A percentile compares a stretch with the other conserved stretches of the same genome.
These are phyloP conservation scores for Pterophyllum scalare DNA, from an alignment of 2,113 vertebrate species.

Conservation along the genomic window DNA sequence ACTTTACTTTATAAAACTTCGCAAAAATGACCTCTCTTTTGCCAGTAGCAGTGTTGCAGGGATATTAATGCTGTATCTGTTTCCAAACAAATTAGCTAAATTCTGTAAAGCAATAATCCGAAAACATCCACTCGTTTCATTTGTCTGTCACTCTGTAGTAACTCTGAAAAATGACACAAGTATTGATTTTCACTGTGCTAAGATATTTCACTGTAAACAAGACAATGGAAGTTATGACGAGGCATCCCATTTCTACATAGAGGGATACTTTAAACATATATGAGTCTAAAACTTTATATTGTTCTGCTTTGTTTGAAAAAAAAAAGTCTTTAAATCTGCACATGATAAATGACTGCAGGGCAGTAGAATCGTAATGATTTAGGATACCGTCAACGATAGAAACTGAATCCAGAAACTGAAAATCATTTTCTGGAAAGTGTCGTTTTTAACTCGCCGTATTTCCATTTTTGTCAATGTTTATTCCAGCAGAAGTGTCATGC, in stretches of 20 bases:
- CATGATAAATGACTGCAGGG: not conserved
- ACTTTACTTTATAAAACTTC: slow-evolving; percentile 17
- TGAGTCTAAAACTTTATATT: not conserved
- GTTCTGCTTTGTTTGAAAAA: not conserved
- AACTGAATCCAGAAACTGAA: not conserved
- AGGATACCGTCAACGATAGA: not conserved
- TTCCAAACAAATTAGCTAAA: slow-evolving; percentile 50
- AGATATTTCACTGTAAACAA: not conserved
- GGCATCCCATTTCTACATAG: not conserved
- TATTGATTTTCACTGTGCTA: not conserved
- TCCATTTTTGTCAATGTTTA: not conserved
- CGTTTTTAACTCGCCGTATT: not conserved
- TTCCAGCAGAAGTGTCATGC: slow-evolving; percentile 2
- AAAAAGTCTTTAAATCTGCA: not conserved
- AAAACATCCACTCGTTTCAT: slow-evolving; percentile 26
- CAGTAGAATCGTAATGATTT: no score
- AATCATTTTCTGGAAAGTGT: not conserved
- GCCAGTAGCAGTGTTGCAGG: slow-evolving; percentile 67
- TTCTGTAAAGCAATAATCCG: slow-evolving; percentile 79
- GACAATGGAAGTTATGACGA: not conserved
- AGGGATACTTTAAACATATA: not conserved
- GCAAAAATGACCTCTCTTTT: slow-evolving; percentile 46
- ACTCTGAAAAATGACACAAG: not conserved
- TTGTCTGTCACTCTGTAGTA: not conserved
- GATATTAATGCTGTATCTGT: slow-evolving; percentile 54